Base-by-base conservation (phyloP, 2,797 vertebrate genomes). In the Enteromius fasciolatus region DNA sequence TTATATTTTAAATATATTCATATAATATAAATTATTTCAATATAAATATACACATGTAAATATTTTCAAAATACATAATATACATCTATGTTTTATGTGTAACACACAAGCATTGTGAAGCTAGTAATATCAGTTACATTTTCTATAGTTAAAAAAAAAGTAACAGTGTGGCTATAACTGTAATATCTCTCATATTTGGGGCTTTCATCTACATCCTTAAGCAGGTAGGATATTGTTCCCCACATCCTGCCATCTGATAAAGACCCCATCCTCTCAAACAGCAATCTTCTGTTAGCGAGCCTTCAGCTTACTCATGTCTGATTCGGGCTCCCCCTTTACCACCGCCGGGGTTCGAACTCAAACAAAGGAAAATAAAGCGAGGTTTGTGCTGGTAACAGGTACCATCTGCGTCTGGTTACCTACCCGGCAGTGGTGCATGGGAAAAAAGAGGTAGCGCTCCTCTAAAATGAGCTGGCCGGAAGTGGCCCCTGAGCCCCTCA, bases 391-490 rank as follows among this genome's bases (percentile, higher is more conserved):
- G 85, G 90, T 91, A 93, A 91, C 92, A 93, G 92, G 93, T 94
- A 93, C 91, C 92, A 93, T 94, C 89, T 94, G 93, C 88, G 78
- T 91, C 88, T 91, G 86, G 89, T 93, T 94, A 92, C 90, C 41
- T 93, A 91, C 88, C 83, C 81, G 83, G 87, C 88, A 84, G 83
- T 83, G 83, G 80, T 5, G 76, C 85, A 76, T 80, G 87, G 88
- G 90, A 85, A 72, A 41, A 63, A 68, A 31, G 66, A 41, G 8
- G 64, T 87, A 86, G 74, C 57, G 86, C 86, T 77, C 75, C 28
- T 31, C 77, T 80, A 82, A 90, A 88, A 87, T 44, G 20, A 87
- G 80, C 50, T 33, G 33, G 59, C 85, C 84, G 86, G 72, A 68
- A 81, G 70, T 89, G 81, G 68, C 80, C 82, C 81, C 77, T 54